Evolutionary conservation across 2,113 vertebrate genomes (phyloP).

Genomic region (Varanus salvator): DNA sequence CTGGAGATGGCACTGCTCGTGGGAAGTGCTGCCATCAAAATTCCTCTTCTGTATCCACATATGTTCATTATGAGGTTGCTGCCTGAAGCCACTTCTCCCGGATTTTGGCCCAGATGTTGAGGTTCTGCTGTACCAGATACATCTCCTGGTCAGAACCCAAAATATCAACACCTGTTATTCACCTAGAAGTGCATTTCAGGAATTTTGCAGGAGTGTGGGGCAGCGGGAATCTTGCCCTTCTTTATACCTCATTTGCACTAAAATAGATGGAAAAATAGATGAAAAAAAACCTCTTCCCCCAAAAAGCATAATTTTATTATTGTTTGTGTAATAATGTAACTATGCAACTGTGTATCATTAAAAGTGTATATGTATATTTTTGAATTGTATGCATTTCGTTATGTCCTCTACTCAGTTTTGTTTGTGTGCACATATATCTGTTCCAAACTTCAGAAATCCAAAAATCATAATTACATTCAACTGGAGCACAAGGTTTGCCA

Average conservation of each 20-base stretch:
- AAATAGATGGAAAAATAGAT: background rate
- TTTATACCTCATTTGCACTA: background rate
- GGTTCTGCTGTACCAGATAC: background rate
- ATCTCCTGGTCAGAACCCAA: background rate
- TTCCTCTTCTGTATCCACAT: too few species aligned
- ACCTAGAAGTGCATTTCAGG: background rate
- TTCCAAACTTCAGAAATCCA: background rate
- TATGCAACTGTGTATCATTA: too few species aligned
- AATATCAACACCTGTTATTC: background rate
- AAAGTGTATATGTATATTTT: too few species aligned
- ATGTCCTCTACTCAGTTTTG: background rate
- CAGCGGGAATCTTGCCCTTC: background rate
- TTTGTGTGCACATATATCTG: background rate
- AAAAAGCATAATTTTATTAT: too few species aligned
- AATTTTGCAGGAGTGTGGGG: background rate
- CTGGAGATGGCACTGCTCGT: background rate
- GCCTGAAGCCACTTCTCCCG: background rate
- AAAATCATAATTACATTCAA: background rate
- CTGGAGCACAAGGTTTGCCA: background rate
- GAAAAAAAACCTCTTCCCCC: background rate
- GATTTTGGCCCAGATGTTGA: background rate
- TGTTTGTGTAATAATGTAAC: too few species aligned
- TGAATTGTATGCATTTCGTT: background rate
- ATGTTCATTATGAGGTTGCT: background rate
- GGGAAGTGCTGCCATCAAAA: background rate